Base-by-base conservation (phyloP, 2,797 vertebrate species). In the Diceros bicornis region DNA sequence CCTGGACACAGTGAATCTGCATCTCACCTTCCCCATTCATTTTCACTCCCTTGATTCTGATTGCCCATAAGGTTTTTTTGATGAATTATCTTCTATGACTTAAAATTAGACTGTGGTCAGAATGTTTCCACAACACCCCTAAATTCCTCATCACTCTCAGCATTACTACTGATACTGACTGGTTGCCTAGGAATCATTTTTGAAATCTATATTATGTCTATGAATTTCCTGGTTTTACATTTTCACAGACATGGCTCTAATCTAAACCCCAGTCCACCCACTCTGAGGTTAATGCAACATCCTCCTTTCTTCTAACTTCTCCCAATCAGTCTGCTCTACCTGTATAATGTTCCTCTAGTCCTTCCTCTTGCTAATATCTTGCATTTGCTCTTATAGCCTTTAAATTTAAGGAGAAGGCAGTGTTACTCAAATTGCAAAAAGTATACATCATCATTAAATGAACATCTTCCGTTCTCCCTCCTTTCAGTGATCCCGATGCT, bases 221-320 rank as follows among this genome's bases (percentile, higher is more conserved):
- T 82, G 37, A 86, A n/a, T 95, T 92, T 91, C 25, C 74, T 57
- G 32, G 13, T 57, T 93, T 92, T 79, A 74, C 25, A 88, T 84
- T 83, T 96, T 89, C 41, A 78, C 16, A 96, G 34, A 68, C 4
- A 88, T 32, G 23, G 29, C 27, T 57, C 64, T 89, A 55, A 88
- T 27, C 32, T 52, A 86, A 96, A 84, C 9, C 4, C 10, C 77
- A 88, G 84, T 59, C 6, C 3, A 32, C 27, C 44, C n/a, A 75
- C 32, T n/a, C 21, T 34, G 71, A 96, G 41, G 7, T 47, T 84
- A 92, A 75, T 89, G 50, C 41, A 83, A 44, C 34, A 62, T 10
- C 11, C 29, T 91, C 37, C n/a, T 57, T 96, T 71, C 18, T 77
- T 91, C 61, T 81, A 75, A 50, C 17, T 75, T 79, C 9, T 93